Evolutionary conservation across 2,888 invertebrate species (phyloP).

Genomic region (Dendrolimus pini): DNA sequence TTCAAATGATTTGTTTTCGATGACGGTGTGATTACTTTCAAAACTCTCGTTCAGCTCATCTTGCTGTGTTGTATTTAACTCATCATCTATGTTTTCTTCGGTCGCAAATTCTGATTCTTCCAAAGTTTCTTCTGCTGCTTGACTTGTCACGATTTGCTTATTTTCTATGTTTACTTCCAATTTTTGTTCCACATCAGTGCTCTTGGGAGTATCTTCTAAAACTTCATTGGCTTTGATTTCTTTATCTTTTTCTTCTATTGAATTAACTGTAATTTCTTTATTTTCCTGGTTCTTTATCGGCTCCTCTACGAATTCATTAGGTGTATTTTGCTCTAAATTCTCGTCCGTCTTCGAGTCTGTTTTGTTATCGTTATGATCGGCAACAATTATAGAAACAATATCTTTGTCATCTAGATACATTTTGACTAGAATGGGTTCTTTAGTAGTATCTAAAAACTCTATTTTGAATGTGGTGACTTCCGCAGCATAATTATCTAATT

Average conservation of each 20-base stretch:
- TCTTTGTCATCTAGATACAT: constrained; percentile 74
- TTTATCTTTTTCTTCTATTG: constrained; percentile 11
- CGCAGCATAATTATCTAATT: constrained; percentile 47
- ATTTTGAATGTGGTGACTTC: constrained; percentile 71
- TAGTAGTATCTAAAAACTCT: constrained; percentile 76
- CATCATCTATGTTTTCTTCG: constrained; percentile 17
- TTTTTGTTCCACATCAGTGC: neutral
- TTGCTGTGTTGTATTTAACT: constrained; percentile 35
- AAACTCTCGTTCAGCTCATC: constrained; percentile 57
- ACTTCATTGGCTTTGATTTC: constrained; percentile 6
- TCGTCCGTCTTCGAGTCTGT: constrained; percentile 8
- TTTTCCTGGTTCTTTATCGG: neutral
- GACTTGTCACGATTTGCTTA: neutral
- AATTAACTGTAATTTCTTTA: constrained; percentile 4
- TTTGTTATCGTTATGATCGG: constrained; percentile 7
- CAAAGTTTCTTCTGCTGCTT: neutral
- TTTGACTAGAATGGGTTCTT: constrained; percentile 76
- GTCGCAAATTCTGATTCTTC: neutral
- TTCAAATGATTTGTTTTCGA: constrained; percentile 52
- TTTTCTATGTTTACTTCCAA: neutral
- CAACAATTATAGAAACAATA: constrained; percentile 27
- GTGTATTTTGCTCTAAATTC: constrained; percentile 7
- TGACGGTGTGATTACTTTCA: constrained; percentile 55
- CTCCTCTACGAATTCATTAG: constrained; percentile 1
- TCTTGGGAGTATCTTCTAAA: neutral